Conservation (phyloP, 2,113 vertebrate species). For the Vulpes ferrilata region DNA sequence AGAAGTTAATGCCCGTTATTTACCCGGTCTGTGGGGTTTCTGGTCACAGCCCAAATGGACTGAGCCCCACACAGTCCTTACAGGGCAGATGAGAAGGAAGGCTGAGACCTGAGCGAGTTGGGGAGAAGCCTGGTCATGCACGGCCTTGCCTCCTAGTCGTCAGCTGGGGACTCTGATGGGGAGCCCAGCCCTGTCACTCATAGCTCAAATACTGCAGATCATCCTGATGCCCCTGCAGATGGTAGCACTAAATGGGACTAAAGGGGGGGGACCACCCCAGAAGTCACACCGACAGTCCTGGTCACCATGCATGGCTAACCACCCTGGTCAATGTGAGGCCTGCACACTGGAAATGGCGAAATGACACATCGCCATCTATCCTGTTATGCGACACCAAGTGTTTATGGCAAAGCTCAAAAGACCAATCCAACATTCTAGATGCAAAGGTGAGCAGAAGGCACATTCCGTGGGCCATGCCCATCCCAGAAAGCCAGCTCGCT, state of each 20-base stretch:
- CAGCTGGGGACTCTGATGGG: neutral
- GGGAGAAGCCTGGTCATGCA: rapidly evolving
- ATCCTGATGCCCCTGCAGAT: neutral
- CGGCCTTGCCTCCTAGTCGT: neutral
- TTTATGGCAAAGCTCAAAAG: neutral
- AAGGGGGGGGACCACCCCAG: neutral
- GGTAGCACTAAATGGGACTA: neutral
- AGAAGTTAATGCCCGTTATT: no score
- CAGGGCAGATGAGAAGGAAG: rapidly evolving
- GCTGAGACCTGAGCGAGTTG: neutral
- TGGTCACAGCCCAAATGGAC: neutral
- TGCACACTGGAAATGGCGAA: rapidly evolving
- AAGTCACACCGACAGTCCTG: neutral
- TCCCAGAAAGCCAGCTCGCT: rapidly evolving
- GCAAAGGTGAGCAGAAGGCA: neutral
- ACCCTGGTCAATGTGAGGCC: rapidly evolving
- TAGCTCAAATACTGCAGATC: neutral
- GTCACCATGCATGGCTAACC: rapidly evolving
- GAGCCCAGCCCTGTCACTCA: rapidly evolving
- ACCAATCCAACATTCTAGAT: neutral
- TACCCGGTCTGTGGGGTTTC: neutral
- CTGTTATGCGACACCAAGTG: rapidly evolving
- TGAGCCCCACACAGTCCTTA: neutral
- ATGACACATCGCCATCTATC: rapidly evolving
- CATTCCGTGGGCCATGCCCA: neutral